Conservation (phyloP, 2,888 invertebrate genomes). For the Cremastinae sp. region DNA sequence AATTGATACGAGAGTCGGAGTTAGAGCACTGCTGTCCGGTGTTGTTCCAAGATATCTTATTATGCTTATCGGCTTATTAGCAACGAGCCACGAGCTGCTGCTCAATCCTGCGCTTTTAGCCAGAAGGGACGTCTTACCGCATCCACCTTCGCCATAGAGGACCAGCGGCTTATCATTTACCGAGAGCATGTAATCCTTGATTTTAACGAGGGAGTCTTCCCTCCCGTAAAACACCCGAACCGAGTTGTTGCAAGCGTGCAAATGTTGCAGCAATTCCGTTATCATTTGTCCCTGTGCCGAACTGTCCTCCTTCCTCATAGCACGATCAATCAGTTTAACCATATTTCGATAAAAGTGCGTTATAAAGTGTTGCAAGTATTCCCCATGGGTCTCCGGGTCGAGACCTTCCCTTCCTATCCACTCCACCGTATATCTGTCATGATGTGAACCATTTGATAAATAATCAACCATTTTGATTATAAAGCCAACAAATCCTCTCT, state of each 20-base stretch:
- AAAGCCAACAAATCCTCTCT: too few relatives aligned
- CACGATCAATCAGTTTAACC: conserved; percentile 94
- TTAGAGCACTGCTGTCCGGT: conserved; percentile 96
- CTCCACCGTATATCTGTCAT: conserved; percentile 92
- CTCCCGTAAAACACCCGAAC: conserved; percentile 97
- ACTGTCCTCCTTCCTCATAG: conserved; percentile 97
- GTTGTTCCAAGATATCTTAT: conserved; percentile 97
- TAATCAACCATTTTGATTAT: too few relatives aligned
- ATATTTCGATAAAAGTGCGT: conserved; percentile 97
- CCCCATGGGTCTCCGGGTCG: conserved; percentile 94
- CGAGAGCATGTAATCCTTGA: conserved; percentile 91
- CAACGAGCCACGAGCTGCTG: conserved; percentile 87
- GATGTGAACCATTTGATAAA: too few relatives aligned
- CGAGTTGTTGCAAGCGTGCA: conserved; percentile 97
- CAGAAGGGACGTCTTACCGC: conserved; percentile 97
- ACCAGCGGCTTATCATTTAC: conserved; percentile 94
- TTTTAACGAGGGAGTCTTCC: conserved; percentile 90
- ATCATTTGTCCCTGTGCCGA: conserved; percentile 96
- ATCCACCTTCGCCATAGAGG: conserved; percentile 97
- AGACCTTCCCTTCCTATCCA: conserved; percentile 98
- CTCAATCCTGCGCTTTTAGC: conserved; percentile 95
- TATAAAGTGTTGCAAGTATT: conserved; percentile 96
- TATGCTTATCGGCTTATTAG: conserved; percentile 91
- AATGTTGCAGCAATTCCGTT: conserved; percentile 95
- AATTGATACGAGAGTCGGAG: conserved; percentile 96